phyloP scores from a whole-genome alignment of 2,888 invertebrate genomes.

The Hesperia comma region DNA sequence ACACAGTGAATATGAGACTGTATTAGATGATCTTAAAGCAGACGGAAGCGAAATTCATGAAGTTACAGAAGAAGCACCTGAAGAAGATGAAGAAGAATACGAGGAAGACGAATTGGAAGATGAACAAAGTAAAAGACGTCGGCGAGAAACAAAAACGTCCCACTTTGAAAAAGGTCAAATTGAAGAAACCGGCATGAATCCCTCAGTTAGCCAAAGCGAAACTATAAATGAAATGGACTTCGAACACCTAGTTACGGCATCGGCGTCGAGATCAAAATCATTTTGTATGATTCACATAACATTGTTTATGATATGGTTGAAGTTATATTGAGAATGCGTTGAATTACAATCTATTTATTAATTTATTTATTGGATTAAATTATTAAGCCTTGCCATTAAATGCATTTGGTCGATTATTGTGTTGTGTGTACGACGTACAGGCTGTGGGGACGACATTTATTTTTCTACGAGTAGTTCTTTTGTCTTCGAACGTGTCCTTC shows the following conservation, averaged over 20 bases:
- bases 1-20: conserved; percentile 49
- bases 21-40: conserved; percentile 55
- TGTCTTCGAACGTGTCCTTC: conserved; percentile 42
- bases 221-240: conserved; percentile 64
- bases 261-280: conserved; percentile 38
- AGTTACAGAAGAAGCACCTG: conserved; percentile 47
- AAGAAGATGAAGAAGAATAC: conserved; percentile 51
- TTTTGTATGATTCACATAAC: conserved; percentile 53
- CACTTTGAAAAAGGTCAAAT: conserved; percentile 64
- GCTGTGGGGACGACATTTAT: conserved; percentile 49
- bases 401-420: conserved; percentile 68
- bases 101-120: conserved; percentile 48
- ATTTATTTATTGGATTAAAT: conserved; percentile 75
- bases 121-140: conserved; percentile 48
- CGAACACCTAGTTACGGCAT: conserved; percentile 46
- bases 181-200: conserved; percentile 50
- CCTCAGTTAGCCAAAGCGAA: conserved; percentile 52
- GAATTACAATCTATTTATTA: conserved; percentile 50
- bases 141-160: conserved; percentile 64
- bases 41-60: conserved; percentile 60
- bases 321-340: conserved; percentile 53
- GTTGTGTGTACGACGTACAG: conserved; percentile 44
- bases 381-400: conserved; percentile 77
- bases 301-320: conserved; percentile 57
- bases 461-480: conserved; percentile 11